phyloP scores from a whole-genome alignment of 2,888 invertebrate species.

The Cerastis leucographa region DNA sequence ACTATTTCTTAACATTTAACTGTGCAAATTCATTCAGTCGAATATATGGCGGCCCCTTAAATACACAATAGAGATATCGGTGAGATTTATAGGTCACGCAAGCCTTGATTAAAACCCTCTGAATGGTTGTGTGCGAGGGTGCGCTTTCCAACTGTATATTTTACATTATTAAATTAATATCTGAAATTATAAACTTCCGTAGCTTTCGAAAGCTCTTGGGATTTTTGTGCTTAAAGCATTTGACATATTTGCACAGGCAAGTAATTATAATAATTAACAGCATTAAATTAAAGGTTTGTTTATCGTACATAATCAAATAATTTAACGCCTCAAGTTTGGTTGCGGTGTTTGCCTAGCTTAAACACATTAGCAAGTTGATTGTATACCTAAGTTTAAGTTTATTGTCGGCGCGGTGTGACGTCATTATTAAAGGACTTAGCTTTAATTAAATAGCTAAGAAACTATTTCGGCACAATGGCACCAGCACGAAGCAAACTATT shows the following conservation, averaged over 20 bases:
- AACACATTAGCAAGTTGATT: constrained; percentile 67
- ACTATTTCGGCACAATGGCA: constrained; percentile 78
- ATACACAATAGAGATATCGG: constrained; percentile 78
- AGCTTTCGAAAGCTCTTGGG: constrained; percentile 40
- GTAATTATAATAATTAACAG: constrained; percentile 47
- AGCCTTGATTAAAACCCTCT: constrained; percentile 80
- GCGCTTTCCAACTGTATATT: constrained; percentile 70
- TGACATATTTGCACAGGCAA: constrained; percentile 37
- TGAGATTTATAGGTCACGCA: constrained; percentile 82
- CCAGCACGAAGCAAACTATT: constrained; percentile 72
- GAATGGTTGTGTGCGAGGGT: constrained; percentile 71
- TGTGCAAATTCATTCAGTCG: constrained; percentile 47
- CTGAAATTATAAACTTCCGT: constrained; percentile 41
- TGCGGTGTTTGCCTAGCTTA: constrained; percentile 58
- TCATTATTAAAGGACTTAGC: constrained; percentile 70
- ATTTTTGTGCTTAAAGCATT: constrained; percentile 25
- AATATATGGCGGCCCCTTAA: constrained; percentile 66
- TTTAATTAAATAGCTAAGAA: constrained; percentile 78
- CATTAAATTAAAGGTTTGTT: constrained; percentile 41
- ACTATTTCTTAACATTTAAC: constrained; percentile 56
- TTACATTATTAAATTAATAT: constrained; percentile 64
- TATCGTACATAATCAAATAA: constrained; percentile 54
- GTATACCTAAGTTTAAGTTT: constrained; percentile 64
- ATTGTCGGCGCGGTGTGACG: constrained; percentile 58
- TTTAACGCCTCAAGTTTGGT: constrained; percentile 55